Conservation (phyloP, 2,797 vertebrate genomes). For the Onychomys arenicola region DNA sequence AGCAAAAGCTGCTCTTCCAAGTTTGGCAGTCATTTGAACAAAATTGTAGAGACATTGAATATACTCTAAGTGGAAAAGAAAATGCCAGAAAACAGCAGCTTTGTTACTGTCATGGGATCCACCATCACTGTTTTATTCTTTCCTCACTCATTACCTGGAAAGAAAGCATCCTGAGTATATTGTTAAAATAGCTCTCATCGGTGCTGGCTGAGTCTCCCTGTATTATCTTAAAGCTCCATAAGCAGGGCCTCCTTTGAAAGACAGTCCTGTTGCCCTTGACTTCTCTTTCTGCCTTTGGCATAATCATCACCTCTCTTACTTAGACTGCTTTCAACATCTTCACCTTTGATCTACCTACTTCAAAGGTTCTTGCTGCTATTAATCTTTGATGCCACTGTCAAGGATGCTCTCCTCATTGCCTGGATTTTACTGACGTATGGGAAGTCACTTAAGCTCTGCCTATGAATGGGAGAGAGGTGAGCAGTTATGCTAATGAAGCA, state of each 20-base stretch:
- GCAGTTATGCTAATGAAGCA: background rate
- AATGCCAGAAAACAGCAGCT: background rate
- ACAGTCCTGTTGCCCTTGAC: background rate
- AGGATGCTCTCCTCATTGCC: background rate
- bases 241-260: background rate
- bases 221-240: background rate
- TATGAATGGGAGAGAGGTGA: background rate
- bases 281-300: background rate
- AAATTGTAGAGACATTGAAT: background rate
- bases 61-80: background rate
- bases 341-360: slow-evolving; percentile 29
- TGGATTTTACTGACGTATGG: background rate
- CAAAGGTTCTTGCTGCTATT: background rate
- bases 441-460: background rate
- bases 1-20: background rate
- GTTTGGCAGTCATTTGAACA: background rate
- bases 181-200: background rate
- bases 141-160: background rate
- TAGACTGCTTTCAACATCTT: background rate
- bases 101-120: background rate
- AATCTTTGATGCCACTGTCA: slow-evolving; percentile 1
- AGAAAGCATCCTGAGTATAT: background rate
- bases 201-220: background rate
- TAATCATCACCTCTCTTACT: background rate
- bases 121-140: background rate